A percentile compares a stretch with the other conserved stretches of the same genome.
Conservation (phyloP, 2,888 invertebrate genomes). For the Allophyes oxyacanthae region DNA sequence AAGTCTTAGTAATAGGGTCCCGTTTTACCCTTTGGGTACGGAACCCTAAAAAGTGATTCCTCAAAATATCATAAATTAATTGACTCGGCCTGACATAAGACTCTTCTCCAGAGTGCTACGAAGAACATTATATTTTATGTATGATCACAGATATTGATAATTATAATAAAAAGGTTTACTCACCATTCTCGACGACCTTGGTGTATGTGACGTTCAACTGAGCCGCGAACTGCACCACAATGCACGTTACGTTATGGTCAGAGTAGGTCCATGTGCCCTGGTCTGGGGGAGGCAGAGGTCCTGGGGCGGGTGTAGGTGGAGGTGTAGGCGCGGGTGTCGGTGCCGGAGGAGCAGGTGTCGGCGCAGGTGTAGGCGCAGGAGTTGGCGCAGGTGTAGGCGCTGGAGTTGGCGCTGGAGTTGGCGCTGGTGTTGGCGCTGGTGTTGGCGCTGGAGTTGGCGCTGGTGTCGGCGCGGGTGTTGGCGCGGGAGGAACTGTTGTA, state of each 20-base stretch:
- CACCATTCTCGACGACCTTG: constrained; percentile 68
- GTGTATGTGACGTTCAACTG: constrained; percentile 90
- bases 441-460: too few species aligned
- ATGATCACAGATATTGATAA: too few species aligned
- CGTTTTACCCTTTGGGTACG: too few species aligned
- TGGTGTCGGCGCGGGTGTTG: too few species aligned
- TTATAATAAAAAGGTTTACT: constrained; percentile 57
- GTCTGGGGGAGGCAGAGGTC: constrained; percentile 69
- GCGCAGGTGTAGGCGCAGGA: constrained; percentile 68
- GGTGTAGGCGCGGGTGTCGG: constrained; percentile 66
- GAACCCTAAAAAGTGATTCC: too few species aligned
- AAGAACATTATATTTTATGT: too few species aligned
- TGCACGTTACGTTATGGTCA: constrained; percentile 89
- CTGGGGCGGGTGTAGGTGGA: constrained; percentile 63
- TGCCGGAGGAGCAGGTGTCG: constrained; percentile 69
- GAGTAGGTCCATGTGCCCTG: constrained; percentile 73
- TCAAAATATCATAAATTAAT: too few species aligned
- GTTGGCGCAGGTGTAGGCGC: constrained; percentile 78
- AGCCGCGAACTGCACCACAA: constrained; percentile 91
- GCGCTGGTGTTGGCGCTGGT: constrained; percentile 52
- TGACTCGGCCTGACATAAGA: too few species aligned
- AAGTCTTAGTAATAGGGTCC: too few species aligned
- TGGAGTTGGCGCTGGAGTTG: constrained; percentile 66
- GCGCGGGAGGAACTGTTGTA: neutral
- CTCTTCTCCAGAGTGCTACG: too few species aligned